Conservation (phyloP, 2,888 invertebrate genomes). For the Ceraclea dissimilis region DNA sequence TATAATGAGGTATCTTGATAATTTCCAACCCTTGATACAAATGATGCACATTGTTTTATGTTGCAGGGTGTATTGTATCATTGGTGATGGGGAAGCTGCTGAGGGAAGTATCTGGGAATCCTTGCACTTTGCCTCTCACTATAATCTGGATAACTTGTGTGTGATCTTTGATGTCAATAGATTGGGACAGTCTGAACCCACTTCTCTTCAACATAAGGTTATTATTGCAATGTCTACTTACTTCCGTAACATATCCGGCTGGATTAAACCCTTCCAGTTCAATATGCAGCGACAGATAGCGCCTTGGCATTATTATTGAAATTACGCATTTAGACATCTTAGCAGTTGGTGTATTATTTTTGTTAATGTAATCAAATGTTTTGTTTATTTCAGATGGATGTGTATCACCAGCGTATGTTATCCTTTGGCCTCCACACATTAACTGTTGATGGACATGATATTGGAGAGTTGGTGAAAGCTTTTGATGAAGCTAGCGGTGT, state of each 20-base stretch:
- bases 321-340: no score
- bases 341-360: no score
- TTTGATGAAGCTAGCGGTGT: slow-evolving; percentile 71
- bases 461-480: slow-evolving; percentile 83
- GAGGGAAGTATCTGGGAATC: slow-evolving; percentile 99
- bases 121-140: slow-evolving; percentile 87
- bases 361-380: no score
- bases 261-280: background rate
- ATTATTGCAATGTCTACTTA: background rate
- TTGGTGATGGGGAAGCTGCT: slow-evolving; percentile 98
- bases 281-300: no score
- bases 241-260: background rate
- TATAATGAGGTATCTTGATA: no score
- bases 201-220: slow-evolving; percentile 85
- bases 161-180: slow-evolving; percentile 97
- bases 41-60: no score
- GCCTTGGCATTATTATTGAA: no score
- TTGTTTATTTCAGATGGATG: slow-evolving; percentile 49
- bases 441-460: slow-evolving; percentile 94
- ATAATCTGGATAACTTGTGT: slow-evolving; percentile 93
- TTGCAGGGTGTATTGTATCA: slow-evolving; percentile 81
- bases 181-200: slow-evolving; percentile 94
- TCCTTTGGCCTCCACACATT: slow-evolving; percentile 87
- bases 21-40: no score
- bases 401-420: slow-evolving; percentile 76